Evolutionary conservation across 2,888 invertebrate species (phyloP).

Genomic region (Venustoraphidia nigricollis): DNA sequence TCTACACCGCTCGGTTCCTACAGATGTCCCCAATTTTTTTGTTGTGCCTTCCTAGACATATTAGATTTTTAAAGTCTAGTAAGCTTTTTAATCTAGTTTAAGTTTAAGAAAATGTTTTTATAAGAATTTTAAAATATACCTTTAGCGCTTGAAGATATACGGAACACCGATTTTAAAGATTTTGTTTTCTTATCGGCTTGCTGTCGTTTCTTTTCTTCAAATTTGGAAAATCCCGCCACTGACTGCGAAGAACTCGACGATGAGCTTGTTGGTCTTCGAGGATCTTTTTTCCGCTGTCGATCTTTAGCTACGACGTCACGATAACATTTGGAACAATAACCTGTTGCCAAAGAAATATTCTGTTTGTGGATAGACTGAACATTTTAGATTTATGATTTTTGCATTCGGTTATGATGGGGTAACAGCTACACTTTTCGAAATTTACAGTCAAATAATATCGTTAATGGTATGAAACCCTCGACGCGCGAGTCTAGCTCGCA

Average conservation of each 20-base stretch:
- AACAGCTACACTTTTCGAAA: no score
- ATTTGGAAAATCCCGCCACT: slow-evolving; percentile 54
- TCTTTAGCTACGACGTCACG: slow-evolving; percentile 57
- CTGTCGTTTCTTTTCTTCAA: slow-evolving; percentile 72
- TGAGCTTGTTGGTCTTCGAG: slow-evolving; percentile 10
- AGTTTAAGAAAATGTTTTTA: slow-evolving; percentile 4
- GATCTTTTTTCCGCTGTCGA: slow-evolving; percentile 30
- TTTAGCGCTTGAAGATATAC: slow-evolving; percentile 47
- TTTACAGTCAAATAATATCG: no score
- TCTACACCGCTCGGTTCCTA: no score
- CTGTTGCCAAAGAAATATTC: slow-evolving; percentile 13
- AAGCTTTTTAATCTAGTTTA: not conserved
- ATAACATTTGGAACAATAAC: slow-evolving; percentile 95
- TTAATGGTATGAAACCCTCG: no score
- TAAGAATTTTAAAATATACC: slow-evolving; percentile 25
- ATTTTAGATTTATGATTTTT: no score
- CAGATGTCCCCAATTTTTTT: no score
- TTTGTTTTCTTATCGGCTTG: slow-evolving; percentile 57
- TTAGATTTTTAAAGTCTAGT: no score
- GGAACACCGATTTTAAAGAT: slow-evolving; percentile 59
- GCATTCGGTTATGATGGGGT: no score
- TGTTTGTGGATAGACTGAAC: not conserved
- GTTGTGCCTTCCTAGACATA: no score
- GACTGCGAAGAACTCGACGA: slow-evolving; percentile 30
- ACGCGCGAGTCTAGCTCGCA: no score